Percentiles rank a stretch among this genome's conserved stretches.
Conservation (phyloP, 2,113 vertebrate species). For the Gobio gobio region DNA sequence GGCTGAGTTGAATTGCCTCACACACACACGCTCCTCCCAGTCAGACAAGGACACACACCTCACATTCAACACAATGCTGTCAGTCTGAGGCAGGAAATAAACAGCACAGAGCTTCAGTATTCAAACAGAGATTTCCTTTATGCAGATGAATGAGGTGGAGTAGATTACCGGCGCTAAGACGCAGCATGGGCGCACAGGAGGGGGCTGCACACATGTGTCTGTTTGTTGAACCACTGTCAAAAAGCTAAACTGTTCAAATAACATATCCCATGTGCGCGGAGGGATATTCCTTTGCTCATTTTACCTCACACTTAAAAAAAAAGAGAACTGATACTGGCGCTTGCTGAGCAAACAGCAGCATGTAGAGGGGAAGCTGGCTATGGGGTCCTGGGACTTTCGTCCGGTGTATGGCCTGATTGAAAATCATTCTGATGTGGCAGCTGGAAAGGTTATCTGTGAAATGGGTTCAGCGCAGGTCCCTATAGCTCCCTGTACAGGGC, state of each 20-base stretch:
- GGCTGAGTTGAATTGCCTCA: constrained; percentile 43
- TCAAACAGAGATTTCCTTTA: constrained; percentile 62
- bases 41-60: constrained; percentile 17
- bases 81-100: constrained; percentile 67
- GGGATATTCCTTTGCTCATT: constrained; percentile 11
- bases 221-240: constrained; percentile 10
- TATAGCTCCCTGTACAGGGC: constrained; percentile 9
- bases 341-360: constrained; percentile 49
- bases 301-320: background rate
- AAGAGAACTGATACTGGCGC: constrained; percentile 38
- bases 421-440: constrained; percentile 63
- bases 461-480: constrained; percentile 50
- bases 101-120: constrained; percentile 64
- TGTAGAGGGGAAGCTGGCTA: constrained; percentile 7
- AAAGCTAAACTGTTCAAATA: constrained; percentile 35
- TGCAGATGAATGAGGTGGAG: constrained; percentile 66
- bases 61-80: constrained; percentile 45
- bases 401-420: constrained; percentile 51
- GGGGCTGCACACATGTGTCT: constrained; percentile 1
- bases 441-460: constrained; percentile 59
- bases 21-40: constrained; percentile 13
- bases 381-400: constrained; percentile 51
- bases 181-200: constrained; percentile 47
- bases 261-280: constrained; percentile 32
- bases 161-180: constrained; percentile 60